These are phyloP conservation scores for Hemichromis elongatus DNA, from an alignment of 2,113 vertebrate species.

Conservation along the genomic window DNA sequence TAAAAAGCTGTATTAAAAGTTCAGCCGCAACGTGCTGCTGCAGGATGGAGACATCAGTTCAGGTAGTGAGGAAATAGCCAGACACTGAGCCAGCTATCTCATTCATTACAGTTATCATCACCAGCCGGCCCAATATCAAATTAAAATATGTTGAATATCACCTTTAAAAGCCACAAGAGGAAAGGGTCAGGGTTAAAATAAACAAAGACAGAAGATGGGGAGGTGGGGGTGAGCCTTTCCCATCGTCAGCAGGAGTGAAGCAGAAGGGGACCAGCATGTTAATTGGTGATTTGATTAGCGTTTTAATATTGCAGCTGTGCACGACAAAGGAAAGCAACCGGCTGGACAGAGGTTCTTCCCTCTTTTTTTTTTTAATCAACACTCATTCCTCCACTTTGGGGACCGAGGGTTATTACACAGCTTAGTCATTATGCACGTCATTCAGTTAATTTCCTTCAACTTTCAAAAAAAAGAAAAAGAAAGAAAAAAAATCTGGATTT, in stretches of 20 bases:
- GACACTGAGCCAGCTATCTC: constrained; percentile 4
- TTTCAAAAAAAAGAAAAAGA: background rate
- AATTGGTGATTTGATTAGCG: constrained; percentile 74
- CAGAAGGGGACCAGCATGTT: constrained; percentile 59
- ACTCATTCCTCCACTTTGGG: background rate
- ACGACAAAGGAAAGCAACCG: background rate
- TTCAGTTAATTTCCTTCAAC: background rate
- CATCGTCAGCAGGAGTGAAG: constrained; percentile 55
- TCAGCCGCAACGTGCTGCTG: background rate
- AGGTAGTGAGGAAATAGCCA: background rate
- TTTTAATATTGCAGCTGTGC: constrained; percentile 71
- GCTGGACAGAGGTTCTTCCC: constrained; percentile 9
- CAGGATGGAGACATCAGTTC: background rate
- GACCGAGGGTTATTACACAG: background rate
- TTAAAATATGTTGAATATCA: constrained; percentile 40
- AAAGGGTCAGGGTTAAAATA: background rate
- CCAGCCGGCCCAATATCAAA: constrained; percentile 15
- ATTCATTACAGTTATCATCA: constrained; percentile 27
- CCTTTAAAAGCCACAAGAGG: constrained; percentile 17
- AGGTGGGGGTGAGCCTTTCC: constrained; percentile 14
- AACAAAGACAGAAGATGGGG: background rate
- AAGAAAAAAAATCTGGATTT: background rate
- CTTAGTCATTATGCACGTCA: background rate
- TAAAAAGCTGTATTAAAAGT: background rate
- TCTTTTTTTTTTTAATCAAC: constrained; percentile 4